Conservation (phyloP, 2,888 invertebrate genomes). For the Folsomia manolachei region DNA sequence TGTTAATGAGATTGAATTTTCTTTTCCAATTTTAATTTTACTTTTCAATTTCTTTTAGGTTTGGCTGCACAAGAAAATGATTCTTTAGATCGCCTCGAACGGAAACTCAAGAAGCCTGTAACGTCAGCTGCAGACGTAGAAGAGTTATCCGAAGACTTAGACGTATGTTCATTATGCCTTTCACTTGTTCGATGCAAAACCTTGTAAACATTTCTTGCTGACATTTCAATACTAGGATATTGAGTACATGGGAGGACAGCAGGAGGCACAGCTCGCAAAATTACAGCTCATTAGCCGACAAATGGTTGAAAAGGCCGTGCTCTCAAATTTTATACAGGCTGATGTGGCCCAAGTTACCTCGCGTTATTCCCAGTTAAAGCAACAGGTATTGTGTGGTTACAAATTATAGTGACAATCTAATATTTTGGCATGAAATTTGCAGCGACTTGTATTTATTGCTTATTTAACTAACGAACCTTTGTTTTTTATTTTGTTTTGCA, state of each 20-base stretch:
- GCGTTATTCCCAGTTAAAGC: conserved; percentile 67
- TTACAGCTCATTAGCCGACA: conserved; percentile 73
- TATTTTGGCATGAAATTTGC: too few species aligned
- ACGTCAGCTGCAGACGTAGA: conserved; percentile 78
- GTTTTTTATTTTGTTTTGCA: conserved; percentile 26
- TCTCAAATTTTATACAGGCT: conserved; percentile 65
- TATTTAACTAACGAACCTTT: conserved; percentile 26
- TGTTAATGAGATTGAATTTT: too few species aligned
- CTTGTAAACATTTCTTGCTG: background rate
- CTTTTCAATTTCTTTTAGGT: conserved; percentile 56
- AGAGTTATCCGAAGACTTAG: conserved; percentile 85
- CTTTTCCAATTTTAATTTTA: conserved; percentile 11
- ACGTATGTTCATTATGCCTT: conserved; percentile 64
- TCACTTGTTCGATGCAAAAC: background rate
- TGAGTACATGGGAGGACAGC: conserved; percentile 74
- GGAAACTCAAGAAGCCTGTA: conserved; percentile 68
- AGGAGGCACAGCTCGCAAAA: conserved; percentile 67
- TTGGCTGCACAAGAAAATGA: conserved; percentile 74
- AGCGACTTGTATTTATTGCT: conserved; percentile 1
- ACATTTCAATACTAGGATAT: conserved; percentile 63
- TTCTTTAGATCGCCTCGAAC: conserved; percentile 76
- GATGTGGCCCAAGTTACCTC: conserved; percentile 65
- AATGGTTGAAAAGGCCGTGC: conserved; percentile 71
- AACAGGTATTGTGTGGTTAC: conserved; percentile 61
- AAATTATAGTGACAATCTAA: background rate